A percentile compares a stretch with the other conserved stretches of the same genome.
These are phyloP conservation scores for Engystomops pustulosus DNA, from an alignment of 2,113 vertebrate species.

Conservation along the genomic window DNA sequence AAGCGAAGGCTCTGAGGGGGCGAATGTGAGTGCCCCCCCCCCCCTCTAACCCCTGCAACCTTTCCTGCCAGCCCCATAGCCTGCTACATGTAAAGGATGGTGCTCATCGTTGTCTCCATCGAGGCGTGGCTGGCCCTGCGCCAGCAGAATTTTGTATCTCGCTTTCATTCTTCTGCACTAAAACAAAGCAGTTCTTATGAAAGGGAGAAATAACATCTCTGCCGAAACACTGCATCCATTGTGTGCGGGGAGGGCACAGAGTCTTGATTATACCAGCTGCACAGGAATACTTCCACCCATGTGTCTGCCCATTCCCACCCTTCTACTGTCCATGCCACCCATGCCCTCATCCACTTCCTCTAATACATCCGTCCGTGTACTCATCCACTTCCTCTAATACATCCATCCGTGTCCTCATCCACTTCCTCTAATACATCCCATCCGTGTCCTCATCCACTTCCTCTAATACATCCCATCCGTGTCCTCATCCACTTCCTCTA, in stretches of 20 bases:
- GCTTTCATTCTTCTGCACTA: not conserved
- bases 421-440: not conserved
- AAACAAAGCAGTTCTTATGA: conserved; percentile 26
- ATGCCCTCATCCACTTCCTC: not conserved
- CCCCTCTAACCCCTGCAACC: not conserved
- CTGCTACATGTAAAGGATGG: not conserved
- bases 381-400: not conserved
- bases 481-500: not conserved
- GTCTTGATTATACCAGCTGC: not conserved
- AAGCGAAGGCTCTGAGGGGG: conserved; percentile 94
- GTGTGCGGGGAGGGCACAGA: not conserved
- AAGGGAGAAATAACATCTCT: conserved; percentile 19
- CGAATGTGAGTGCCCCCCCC: conserved; percentile 84
- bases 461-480: not conserved
- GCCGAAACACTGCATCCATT: conserved; percentile 22
- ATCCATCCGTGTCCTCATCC: not conserved
- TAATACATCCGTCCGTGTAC: not conserved
- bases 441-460: not conserved
- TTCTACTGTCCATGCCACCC: too few species aligned
- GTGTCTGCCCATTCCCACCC: not conserved
- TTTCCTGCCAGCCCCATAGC: not conserved
- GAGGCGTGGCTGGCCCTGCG: not conserved
- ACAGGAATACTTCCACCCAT: not conserved
- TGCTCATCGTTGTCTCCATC: not conserved
- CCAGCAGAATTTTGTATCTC: conserved; percentile 26